Percentiles rank a stretch among this genome's conserved stretches.
phyloP scores from a whole-genome alignment of 2,797 vertebrate species.

The Tiaroga cobitis region DNA sequence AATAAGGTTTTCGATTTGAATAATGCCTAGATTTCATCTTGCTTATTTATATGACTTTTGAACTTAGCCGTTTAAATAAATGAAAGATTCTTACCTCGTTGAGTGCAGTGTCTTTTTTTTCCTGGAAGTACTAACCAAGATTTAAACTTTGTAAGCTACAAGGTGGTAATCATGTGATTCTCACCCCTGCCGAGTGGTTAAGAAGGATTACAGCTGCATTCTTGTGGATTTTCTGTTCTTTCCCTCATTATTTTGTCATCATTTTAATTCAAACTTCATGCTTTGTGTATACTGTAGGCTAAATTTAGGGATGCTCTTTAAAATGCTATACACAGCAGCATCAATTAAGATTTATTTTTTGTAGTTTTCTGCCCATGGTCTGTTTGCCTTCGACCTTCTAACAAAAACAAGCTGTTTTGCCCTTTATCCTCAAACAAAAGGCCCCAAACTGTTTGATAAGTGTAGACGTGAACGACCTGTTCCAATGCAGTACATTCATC shows the following conservation, averaged over 20 bases:
- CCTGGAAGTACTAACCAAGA: not conserved
- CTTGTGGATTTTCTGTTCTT: conserved; percentile 16
- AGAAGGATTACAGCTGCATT: conserved; percentile 37
- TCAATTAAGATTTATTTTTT: not conserved
- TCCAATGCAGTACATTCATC: not conserved
- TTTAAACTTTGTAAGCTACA: not conserved
- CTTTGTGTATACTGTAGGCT: not conserved
- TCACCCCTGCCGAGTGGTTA: not conserved
- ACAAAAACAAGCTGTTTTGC: not conserved
- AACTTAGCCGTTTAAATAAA: conserved; percentile 27
- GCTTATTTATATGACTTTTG: conserved; percentile 3
- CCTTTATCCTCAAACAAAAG: conserved; percentile 1
- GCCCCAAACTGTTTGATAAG: not conserved
- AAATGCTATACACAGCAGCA: not conserved
- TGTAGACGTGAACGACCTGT: not conserved
- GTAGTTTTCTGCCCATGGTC: not conserved
- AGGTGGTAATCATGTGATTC: not conserved
- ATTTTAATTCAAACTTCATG: not conserved
- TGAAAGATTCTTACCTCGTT: not conserved
- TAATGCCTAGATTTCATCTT: not conserved
- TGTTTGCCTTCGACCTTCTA: not conserved
- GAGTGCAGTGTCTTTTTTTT: not conserved
- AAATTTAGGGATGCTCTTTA: not conserved
- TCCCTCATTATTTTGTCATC: conserved; percentile 4
- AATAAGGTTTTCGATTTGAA: not conserved